Evolutionary conservation across 1,140 invertebrate genomes (phyloP).

Genomic region (Drosophila oshimai): DNA sequence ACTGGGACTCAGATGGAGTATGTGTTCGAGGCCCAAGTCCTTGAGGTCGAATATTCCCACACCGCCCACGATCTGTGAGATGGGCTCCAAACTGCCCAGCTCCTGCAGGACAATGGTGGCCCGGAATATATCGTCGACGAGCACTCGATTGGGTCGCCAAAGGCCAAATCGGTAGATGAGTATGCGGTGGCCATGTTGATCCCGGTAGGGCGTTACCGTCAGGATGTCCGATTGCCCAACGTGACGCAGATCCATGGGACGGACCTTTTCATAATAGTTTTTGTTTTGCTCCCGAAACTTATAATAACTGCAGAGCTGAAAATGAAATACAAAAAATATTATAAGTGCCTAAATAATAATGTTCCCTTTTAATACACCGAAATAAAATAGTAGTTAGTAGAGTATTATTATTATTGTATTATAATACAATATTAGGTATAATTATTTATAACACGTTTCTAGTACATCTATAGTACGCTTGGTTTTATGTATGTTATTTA

Average conservation of each 20-base stretch:
- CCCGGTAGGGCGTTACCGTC: conserved; percentile 88
- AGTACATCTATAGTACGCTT: no score
- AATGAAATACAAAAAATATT: conserved; percentile 19
- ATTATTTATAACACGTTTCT: no score
- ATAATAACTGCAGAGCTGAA: conserved; percentile 89
- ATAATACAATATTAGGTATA: neutral
- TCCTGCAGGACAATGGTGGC: conserved; percentile 88
- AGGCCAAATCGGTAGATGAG: conserved; percentile 84
- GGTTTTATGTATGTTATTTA: no score
- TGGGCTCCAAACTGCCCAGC: conserved; percentile 88
- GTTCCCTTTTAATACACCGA: no score
- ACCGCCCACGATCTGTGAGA: conserved; percentile 89
- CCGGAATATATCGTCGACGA: conserved; percentile 89
- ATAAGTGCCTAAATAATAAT: no score
- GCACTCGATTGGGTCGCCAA: conserved; percentile 88
- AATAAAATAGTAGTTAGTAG: no score
- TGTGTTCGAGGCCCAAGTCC: conserved; percentile 87
- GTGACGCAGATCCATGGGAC: conserved; percentile 85
- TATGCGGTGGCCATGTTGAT: conserved; percentile 85
- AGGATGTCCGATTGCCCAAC: conserved; percentile 89
- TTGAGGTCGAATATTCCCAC: conserved; percentile 89
- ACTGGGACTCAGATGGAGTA: conserved; percentile 88
- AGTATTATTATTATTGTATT: no score
- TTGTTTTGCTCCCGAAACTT: conserved; percentile 89
- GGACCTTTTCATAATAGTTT: conserved; percentile 86